Percentiles rank a stretch among this genome's conserved stretches.
Conservation (phyloP, 2,888 invertebrate genomes). For the Drosophila incognita region DNA sequence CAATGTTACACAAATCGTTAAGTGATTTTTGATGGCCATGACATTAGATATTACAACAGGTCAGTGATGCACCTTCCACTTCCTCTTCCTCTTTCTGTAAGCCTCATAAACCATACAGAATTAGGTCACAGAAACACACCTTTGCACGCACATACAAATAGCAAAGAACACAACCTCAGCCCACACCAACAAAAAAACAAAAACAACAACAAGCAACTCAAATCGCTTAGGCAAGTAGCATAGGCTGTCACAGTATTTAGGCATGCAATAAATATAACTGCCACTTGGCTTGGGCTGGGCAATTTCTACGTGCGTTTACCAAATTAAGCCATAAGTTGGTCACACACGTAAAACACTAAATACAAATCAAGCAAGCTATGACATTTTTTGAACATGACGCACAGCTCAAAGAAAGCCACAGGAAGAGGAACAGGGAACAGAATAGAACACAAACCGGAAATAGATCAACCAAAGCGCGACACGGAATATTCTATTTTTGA, state of each 20-base stretch:
- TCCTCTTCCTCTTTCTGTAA: slow-evolving; percentile 16
- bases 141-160: slow-evolving; percentile 17
- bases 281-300: slow-evolving; percentile 45
- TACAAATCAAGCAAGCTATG: slow-evolving; percentile 37
- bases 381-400: slow-evolving; percentile 39
- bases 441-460: slow-evolving; percentile 46
- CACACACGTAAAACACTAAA: slow-evolving; percentile 12
- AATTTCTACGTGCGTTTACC: slow-evolving; percentile 54
- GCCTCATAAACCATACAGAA: slow-evolving; percentile 31
- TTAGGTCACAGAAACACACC: slow-evolving; percentile 62
- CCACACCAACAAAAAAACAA: neutral
- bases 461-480: slow-evolving; percentile 44
- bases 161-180: neutral
- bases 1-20: slow-evolving; percentile 33
- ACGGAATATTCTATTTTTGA: slow-evolving; percentile 54
- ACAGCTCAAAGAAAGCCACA: neutral
- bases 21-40: slow-evolving; percentile 42
- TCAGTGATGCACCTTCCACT: slow-evolving; percentile 57
- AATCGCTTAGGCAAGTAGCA: slow-evolving; percentile 21
- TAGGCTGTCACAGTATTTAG: slow-evolving; percentile 31
- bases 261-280: slow-evolving; percentile 48
- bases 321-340: slow-evolving; percentile 62
- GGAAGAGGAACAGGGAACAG: neutral
- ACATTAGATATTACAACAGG: slow-evolving; percentile 54
- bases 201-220: neutral